phyloP scores from a whole-genome alignment of 2,797 vertebrate genomes.

The Fistularia commersonii region DNA sequence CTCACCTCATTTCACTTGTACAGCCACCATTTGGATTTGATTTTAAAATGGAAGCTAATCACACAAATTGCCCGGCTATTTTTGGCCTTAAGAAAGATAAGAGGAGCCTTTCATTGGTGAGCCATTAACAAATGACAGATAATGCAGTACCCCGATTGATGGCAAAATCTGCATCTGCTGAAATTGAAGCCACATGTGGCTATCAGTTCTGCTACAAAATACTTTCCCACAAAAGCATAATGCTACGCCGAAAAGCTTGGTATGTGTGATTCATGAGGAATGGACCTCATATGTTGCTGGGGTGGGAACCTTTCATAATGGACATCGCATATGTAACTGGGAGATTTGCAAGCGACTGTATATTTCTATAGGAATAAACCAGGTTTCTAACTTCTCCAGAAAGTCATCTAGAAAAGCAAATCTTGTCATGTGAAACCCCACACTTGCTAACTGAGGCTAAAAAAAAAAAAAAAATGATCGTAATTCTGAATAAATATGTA shows the following conservation, averaged over 20 bases:
- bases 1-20: constrained; percentile 46
- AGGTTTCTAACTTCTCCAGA: constrained; percentile 54
- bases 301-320: constrained; percentile 21
- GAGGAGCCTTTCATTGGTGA: constrained; percentile 54
- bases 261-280: constrained; percentile 55
- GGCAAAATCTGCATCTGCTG: constrained; percentile 59
- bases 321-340: constrained; percentile 57
- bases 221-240: constrained; percentile 72
- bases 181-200: constrained; percentile 78
- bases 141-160: constrained; percentile 54
- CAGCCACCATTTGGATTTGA: constrained; percentile 59
- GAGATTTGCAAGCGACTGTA: constrained; percentile 50
- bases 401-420: constrained; percentile 51
- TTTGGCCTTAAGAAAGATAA: constrained; percentile 65
- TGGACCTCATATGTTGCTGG: constrained; percentile 42
- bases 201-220: constrained; percentile 58
- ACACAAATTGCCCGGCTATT: constrained; percentile 66
- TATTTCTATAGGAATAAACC: constrained; percentile 57
- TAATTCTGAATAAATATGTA: constrained; percentile 68
- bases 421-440: constrained; percentile 65
- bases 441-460: constrained; percentile 39
- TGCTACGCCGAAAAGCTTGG: constrained; percentile 28
- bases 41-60: constrained; percentile 62
- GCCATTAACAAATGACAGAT: constrained; percentile 74
- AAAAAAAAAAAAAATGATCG: constrained; percentile 40